These are phyloP conservation scores for Menidia menidia DNA, from an alignment of 2,797 vertebrate species.

Conservation along the genomic window DNA sequence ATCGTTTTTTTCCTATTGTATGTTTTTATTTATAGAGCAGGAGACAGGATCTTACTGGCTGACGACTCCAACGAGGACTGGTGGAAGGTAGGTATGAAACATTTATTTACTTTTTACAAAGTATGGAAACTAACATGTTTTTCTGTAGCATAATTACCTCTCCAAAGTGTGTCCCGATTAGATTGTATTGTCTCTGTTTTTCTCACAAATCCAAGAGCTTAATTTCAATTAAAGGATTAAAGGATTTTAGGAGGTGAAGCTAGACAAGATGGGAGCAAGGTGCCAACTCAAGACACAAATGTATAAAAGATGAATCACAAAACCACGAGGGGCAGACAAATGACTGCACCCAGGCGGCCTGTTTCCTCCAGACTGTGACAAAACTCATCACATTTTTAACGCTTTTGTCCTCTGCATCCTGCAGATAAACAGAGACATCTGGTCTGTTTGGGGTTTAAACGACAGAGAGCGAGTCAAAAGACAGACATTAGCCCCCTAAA, in stretches of 20 bases:
- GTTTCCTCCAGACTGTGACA: conserved; percentile 52
- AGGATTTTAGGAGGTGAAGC: conserved; percentile 42
- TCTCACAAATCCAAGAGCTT: conserved; percentile 5
- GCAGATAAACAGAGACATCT: conserved; percentile 55
- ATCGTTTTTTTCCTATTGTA: conserved; percentile 5
- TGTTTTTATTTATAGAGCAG: conserved; percentile 83
- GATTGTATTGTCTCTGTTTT: not conserved
- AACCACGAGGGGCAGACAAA: conserved; percentile 42
- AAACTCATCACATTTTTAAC: conserved; percentile 51
- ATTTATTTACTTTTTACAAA: not conserved
- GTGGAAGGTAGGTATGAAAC: conserved; percentile 90
- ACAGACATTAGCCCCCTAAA: conserved; percentile 21
- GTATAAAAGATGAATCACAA: conserved; percentile 53
- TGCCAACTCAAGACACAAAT: conserved; percentile 36
- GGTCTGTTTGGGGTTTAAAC: conserved; percentile 39
- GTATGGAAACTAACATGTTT: not conserved
- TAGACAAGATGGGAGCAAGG: conserved; percentile 36
- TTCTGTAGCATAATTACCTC: not conserved
- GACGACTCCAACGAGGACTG: conserved; percentile 96
- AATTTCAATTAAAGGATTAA: conserved; percentile 6
- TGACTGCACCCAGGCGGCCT: conserved; percentile 26
- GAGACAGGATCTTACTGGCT: conserved; percentile 91
- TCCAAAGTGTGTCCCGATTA: not conserved
- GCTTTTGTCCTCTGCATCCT: conserved; percentile 44
- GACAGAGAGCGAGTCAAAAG: conserved; percentile 24